Evolutionary conservation across 2,797 vertebrate genomes (phyloP), one percentile per base, ranked within the genome.

Genomic region (Gymnopithys bicolor): DNA sequence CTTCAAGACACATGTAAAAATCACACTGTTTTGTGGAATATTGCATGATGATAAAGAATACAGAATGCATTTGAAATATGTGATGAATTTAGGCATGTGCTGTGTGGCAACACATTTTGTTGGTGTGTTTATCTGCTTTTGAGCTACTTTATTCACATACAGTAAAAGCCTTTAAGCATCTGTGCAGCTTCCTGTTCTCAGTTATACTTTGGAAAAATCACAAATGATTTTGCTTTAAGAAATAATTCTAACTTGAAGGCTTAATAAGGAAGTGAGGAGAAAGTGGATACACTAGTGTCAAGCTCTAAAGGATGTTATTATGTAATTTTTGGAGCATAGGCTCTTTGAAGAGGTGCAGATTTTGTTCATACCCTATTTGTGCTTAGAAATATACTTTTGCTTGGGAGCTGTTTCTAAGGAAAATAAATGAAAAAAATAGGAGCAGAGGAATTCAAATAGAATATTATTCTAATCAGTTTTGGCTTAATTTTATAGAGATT

Each of bases 81-180:
- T 60, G 68, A 18, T 0, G 1, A 41, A 10, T 75, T 73, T 33
- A 45, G n/a, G 14, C 1, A 0, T 0, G 1, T 37, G 7, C 7
- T 45, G 16, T 55, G 30, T 58, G 63, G 30, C 32, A 73, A 37
- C 30, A 7, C 3, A 0, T 82, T 89, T 79, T 63, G 19, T 80
- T 59, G 35, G 37, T 8, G 0, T 53, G 24, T 60, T 51, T 11
- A 6, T 68, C 59, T 91, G 55, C 35, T 59, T 69, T 82, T 87
- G 28, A 74, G 33, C n/a, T 13, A 12, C 35, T 74, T 13, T 2
- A 7, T 43, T 92, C 11, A 8, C 27, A 10, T 22, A 4, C 5
- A 18, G 18, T 24, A 46, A 21, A 82, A 25, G 11, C 67, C 48
- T 52, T 51, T 4, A 28, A 24, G 32, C 48, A 62, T 67, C 23